A percentile compares a stretch with the other conserved stretches of the same genome.
Evolutionary conservation across 2,888 invertebrate species (phyloP).

Genomic region (Romanomermis culicivorax): DNA sequence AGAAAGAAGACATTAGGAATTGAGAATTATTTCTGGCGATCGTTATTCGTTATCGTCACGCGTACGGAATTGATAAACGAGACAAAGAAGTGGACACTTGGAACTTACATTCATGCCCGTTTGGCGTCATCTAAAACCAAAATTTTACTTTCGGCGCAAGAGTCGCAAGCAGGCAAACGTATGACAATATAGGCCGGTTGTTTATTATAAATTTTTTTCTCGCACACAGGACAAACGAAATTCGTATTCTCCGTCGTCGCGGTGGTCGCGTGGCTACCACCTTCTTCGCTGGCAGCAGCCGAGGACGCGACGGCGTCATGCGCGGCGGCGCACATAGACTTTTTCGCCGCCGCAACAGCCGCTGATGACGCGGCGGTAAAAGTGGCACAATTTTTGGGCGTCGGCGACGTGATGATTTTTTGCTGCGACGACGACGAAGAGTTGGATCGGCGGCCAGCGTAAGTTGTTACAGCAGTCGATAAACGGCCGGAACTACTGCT

Average conservation of each 20-base stretch:
- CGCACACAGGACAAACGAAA: conserved; percentile 20
- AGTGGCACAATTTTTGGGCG: background rate
- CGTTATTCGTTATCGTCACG: too few relatives aligned
- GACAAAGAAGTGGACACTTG: too few relatives aligned
- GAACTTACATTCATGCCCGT: too few relatives aligned
- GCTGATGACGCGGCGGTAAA: background rate
- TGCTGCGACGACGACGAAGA: background rate
- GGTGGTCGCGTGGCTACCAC: background rate
- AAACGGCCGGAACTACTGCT: too few relatives aligned
- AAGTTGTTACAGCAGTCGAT: background rate
- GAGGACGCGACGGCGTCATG: background rate
- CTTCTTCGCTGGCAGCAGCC: background rate
- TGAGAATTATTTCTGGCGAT: too few relatives aligned
- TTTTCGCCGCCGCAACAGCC: background rate
- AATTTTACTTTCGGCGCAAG: conserved; percentile 17
- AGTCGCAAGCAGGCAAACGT: conserved; percentile 20
- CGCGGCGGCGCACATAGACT: background rate
- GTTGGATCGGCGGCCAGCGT: background rate
- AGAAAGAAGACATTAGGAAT: too few relatives aligned
- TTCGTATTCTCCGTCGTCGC: conserved; percentile 8
- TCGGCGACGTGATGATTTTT: background rate
- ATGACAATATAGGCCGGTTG: conserved; percentile 21
- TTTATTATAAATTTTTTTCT: conserved; percentile 18
- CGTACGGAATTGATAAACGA: too few relatives aligned
- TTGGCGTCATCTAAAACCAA: background rate